These are phyloP conservation scores for Oophaga pumilio DNA, from an alignment of 2,113 vertebrate genomes.

Conservation along the genomic window DNA sequence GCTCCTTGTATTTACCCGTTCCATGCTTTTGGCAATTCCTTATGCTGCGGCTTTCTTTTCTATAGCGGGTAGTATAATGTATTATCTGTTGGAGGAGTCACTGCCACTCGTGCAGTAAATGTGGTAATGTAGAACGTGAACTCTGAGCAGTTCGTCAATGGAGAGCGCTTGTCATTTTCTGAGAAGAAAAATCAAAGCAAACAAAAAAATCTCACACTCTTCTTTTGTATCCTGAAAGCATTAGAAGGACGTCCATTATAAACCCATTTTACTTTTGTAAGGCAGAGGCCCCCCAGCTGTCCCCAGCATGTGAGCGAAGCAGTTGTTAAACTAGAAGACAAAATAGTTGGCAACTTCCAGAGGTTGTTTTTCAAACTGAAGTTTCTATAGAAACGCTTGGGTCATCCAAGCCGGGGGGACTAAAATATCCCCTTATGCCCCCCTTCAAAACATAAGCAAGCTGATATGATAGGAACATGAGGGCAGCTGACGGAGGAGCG, in stretches of 20 bases:
- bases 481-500: constrained; percentile 49
- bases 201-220: not conserved
- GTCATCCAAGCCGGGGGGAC: constrained; percentile 64
- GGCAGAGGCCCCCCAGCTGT: constrained; percentile 77
- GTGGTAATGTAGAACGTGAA: constrained; percentile 7
- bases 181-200: not conserved
- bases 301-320: constrained; percentile 79
- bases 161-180: constrained; percentile 6
- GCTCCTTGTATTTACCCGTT: not conserved
- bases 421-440: constrained; percentile 49
- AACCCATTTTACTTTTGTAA: constrained; percentile 80
- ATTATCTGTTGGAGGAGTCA: not conserved
- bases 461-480: constrained; percentile 57
- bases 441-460: constrained; percentile 50
- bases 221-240: constrained; percentile 60
- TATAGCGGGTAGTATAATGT: not conserved
- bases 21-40: not conserved
- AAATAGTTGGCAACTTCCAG: constrained; percentile 76
- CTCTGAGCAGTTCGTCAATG: constrained; percentile 5
- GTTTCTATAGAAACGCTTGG: constrained; percentile 79
- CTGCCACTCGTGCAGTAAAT: constrained; percentile 12
- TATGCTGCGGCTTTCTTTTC: not conserved
- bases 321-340: constrained; percentile 81
- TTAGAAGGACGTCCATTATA: constrained; percentile 82
- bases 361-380: constrained; percentile 73